Conservation (phyloP, 1,140 invertebrate genomes). For the Bombus soroeensis region DNA sequence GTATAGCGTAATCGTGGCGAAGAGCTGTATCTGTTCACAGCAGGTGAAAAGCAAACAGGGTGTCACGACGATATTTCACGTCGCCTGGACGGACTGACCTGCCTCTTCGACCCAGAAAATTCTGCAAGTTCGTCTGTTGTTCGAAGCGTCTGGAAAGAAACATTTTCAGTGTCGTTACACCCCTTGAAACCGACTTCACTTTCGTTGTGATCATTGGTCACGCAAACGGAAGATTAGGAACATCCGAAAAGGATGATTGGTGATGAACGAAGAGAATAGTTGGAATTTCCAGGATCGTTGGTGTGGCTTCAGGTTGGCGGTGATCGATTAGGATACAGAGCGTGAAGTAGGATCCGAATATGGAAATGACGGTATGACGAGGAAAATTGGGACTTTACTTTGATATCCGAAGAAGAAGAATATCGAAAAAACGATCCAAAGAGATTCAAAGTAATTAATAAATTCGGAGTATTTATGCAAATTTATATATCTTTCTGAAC, state of each 20-base stretch:
- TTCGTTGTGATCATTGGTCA: not conserved
- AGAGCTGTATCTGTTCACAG: not conserved
- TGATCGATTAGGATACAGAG: not conserved
- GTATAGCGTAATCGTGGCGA: not conserved
- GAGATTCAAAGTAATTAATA: no score
- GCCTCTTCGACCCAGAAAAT: conserved; percentile 56
- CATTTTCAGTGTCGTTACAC: not conserved
- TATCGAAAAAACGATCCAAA: not conserved
- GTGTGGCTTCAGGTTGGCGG: not conserved
- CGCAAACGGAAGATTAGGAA: not conserved
- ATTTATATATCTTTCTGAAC: not conserved
- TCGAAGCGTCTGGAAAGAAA: not conserved
- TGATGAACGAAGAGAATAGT: not conserved
- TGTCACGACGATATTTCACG: conserved; percentile 51
- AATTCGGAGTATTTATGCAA: not conserved
- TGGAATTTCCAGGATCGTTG: no score
- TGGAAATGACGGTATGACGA: not conserved
- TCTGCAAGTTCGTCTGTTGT: conserved; percentile 14
- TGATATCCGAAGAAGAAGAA: not conserved
- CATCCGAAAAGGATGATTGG: not conserved
- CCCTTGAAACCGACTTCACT: no score
- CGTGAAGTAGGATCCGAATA: not conserved
- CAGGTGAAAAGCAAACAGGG: conserved; percentile 23
- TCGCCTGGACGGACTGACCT: not conserved
- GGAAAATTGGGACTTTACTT: not conserved